Percentiles rank a stretch among this genome's conserved stretches.
These are phyloP conservation scores for Telenomus remus DNA, from an alignment of 1,140 invertebrate species.

Conservation along the genomic window DNA sequence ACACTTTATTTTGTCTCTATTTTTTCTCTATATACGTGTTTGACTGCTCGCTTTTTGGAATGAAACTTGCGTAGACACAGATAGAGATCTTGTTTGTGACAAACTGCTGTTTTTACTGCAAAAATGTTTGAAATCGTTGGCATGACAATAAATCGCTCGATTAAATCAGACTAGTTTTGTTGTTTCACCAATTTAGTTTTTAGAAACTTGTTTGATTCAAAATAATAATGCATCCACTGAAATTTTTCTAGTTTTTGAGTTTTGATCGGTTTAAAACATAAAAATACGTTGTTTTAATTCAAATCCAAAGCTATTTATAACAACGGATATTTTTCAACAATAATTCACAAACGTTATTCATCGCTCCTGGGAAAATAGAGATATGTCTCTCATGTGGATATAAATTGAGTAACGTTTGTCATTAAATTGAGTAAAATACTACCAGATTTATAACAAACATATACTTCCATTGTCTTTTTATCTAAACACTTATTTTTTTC, in stretches of 20 bases:
- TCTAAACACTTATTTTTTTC: conserved; percentile 15
- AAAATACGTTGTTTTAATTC: too few species aligned
- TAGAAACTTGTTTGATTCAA: too few species aligned
- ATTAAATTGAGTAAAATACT: conserved; percentile 1
- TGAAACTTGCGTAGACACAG: conserved; percentile 39
- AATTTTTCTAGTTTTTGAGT: too few species aligned
- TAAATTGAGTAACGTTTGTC: conserved; percentile 13
- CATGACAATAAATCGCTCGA: neutral
- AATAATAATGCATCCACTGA: conserved; percentile 1
- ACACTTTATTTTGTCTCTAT: conserved; percentile 40
- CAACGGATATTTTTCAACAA: conserved; percentile 2
- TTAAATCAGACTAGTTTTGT: conserved; percentile 7
- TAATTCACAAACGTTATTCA: conserved; percentile 17
- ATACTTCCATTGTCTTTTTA: conserved; percentile 4
- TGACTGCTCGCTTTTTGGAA: conserved; percentile 38
- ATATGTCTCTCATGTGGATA: conserved; percentile 9
- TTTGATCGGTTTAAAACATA: too few species aligned
- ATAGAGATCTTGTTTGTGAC: conserved; percentile 47
- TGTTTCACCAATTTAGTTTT: too few species aligned
- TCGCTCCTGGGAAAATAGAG: conserved; percentile 11
- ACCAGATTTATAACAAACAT: conserved; percentile 7
- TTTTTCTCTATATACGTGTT: conserved; percentile 43
- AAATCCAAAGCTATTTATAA: too few species aligned
- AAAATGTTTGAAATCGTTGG: conserved; percentile 18
- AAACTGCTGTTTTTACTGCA: conserved; percentile 23